phyloP scores from a whole-genome alignment of 2,113 vertebrate genomes.

The Puntigrus tetrazona region DNA sequence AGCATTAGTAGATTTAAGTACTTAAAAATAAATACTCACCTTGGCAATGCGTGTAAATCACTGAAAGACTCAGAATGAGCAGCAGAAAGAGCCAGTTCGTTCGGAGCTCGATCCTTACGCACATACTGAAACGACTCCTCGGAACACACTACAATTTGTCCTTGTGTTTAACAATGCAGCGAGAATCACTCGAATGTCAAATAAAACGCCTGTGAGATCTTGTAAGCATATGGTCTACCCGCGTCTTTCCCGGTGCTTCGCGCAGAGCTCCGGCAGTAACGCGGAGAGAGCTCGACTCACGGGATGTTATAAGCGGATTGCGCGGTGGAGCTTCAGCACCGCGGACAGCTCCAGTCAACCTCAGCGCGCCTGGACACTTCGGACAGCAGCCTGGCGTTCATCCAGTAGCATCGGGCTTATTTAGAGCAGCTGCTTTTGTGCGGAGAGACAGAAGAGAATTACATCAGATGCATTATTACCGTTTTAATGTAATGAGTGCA shows the following conservation, averaged over 20 bases:
- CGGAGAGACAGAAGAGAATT: background rate
- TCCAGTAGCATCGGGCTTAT: background rate
- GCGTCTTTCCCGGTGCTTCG: background rate
- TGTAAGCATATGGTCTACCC: background rate
- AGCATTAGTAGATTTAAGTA: background rate
- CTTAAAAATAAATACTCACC: constrained; percentile 65
- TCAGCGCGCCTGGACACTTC: constrained; percentile 53
- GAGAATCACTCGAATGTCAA: constrained; percentile 37
- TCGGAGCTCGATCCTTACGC: constrained; percentile 45
- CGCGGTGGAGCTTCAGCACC: constrained; percentile 72
- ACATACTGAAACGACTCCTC: constrained; percentile 69
- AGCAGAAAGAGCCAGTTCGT: constrained; percentile 59
- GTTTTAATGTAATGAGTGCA: background rate
- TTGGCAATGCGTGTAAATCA: constrained; percentile 60
- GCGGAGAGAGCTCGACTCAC: background rate
- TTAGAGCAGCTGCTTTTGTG: constrained; percentile 22
- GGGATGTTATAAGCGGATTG: constrained; percentile 60
- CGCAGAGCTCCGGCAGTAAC: background rate
- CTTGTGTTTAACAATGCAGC: constrained; percentile 64
- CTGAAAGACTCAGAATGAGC: constrained; percentile 60
- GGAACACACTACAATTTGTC: constrained; percentile 62
- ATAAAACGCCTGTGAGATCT: constrained; percentile 12
- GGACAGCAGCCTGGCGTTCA: constrained; percentile 29
- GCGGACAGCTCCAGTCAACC: constrained; percentile 85
- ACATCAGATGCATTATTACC: background rate